phyloP scores from a whole-genome alignment of 2,113 vertebrate genomes.

The Euleptes europaea region DNA sequence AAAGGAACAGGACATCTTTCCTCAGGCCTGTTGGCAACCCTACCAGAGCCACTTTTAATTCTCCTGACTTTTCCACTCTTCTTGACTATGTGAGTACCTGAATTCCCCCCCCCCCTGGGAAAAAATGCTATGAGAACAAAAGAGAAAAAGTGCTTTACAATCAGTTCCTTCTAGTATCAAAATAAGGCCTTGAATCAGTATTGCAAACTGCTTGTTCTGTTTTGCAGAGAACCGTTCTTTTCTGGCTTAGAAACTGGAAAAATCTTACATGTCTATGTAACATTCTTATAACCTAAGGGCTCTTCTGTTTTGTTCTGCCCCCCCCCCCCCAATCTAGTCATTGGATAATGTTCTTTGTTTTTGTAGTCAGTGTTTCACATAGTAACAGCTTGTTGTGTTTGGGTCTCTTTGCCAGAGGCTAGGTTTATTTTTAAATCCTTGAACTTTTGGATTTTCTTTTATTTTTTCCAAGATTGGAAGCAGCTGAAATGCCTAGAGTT shows the following conservation, averaged over 20 bases:
- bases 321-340: conserved; percentile 66
- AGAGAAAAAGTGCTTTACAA: conserved; percentile 46
- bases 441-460: conserved; percentile 84
- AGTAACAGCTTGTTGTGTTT: conserved; percentile 88
- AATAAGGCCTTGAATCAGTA: conserved; percentile 26
- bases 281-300: conserved; percentile 73
- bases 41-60: background rate
- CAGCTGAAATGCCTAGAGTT: conserved; percentile 84
- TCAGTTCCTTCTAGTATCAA: conserved; percentile 36
- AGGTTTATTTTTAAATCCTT: conserved; percentile 89
- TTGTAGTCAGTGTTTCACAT: conserved; percentile 76
- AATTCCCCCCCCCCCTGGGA: background rate
- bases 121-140: conserved; percentile 40
- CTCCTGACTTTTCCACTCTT: background rate
- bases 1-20: too few species aligned
- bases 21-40: too few species aligned
- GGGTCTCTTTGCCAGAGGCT: conserved; percentile 79
- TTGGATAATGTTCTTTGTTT: conserved; percentile 86
- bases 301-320: conserved; percentile 56
- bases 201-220: conserved; percentile 39
- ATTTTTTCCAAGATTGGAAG: conserved; percentile 84
- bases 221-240: conserved; percentile 49
- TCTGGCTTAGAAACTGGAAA: conserved; percentile 74
- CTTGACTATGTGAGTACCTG: conserved; percentile 22
- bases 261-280: conserved; percentile 70